Evolutionary conservation across 2,888 invertebrate species (phyloP).

Genomic region (Lithophane ornitopus): DNA sequence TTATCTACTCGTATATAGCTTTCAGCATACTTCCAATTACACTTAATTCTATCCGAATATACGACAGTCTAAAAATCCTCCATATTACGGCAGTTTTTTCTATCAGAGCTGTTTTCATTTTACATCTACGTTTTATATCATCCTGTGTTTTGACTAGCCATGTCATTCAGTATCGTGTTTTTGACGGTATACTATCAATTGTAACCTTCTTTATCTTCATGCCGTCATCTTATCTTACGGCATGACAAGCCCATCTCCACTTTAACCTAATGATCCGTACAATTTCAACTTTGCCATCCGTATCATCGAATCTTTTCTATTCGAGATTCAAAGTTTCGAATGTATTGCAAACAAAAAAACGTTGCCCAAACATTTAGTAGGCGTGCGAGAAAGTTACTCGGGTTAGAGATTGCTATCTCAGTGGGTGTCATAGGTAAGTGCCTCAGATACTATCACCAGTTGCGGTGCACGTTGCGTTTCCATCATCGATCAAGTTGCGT

Average conservation of each 20-base stretch:
- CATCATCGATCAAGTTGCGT: slow-evolving; percentile 71
- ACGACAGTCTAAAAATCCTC: not conserved
- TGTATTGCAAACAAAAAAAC: slow-evolving; percentile 55
- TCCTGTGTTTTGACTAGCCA: no score
- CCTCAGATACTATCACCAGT: slow-evolving; percentile 60
- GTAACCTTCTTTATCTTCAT: not conserved
- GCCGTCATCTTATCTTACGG: slow-evolving; percentile 10
- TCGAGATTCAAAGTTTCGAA: slow-evolving; percentile 50
- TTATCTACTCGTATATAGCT: not conserved
- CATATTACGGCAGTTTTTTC: not conserved
- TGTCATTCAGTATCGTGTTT: not conserved
- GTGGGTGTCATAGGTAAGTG: slow-evolving; percentile 80
- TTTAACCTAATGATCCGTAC: slow-evolving; percentile 30
- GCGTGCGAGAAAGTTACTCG: slow-evolving; percentile 79
- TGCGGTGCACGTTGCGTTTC: slow-evolving; percentile 54
- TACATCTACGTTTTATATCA: not conserved
- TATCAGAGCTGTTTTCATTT: not conserved
- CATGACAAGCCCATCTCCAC: slow-evolving; percentile 19
- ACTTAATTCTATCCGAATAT: not conserved
- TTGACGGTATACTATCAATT: not conserved
- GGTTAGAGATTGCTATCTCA: slow-evolving; percentile 73
- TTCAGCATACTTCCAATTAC: not conserved
- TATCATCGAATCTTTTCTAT: slow-evolving; percentile 29
- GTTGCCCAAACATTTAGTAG: slow-evolving; percentile 65
- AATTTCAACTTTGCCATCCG: slow-evolving; percentile 8